Evolutionary conservation across 2,113 vertebrate genomes (phyloP).

Genomic region (Alces alces): DNA sequence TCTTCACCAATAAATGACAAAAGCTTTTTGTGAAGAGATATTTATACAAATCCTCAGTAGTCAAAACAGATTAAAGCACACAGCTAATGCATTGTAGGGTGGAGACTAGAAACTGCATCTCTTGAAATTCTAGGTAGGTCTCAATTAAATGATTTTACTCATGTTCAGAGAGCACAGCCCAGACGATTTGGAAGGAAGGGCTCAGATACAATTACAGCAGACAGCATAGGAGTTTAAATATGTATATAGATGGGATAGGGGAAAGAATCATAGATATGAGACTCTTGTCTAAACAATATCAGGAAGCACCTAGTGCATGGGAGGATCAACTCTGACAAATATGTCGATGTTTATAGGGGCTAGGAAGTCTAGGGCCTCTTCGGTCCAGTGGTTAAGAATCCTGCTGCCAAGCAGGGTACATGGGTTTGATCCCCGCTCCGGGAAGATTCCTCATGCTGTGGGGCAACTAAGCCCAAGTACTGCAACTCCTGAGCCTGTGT

Average conservation of each 20-base stretch:
- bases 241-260: background rate
- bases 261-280: background rate
- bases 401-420: background rate
- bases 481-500: background rate
- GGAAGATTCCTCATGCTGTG: background rate
- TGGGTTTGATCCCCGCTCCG: background rate
- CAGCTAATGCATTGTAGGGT: background rate
- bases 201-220: background rate
- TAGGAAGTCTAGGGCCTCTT: background rate
- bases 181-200: background rate
- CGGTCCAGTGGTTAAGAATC: background rate
- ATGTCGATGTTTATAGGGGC: background rate
- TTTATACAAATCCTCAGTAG: background rate
- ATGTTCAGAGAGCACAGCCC: background rate
- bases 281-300: background rate
- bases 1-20: background rate
- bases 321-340: background rate
- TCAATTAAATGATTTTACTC: background rate
- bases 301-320: background rate
- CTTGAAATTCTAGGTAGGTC: background rate
- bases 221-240: background rate
- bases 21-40: background rate
- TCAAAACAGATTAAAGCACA: background rate
- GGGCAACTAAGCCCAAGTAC: background rate
- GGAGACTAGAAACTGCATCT: background rate